Percentiles rank a stretch among this genome's conserved stretches.
These are phyloP conservation scores for Drosophila emarginata DNA, from an alignment of 2,888 invertebrate species.

Conservation along the genomic window DNA sequence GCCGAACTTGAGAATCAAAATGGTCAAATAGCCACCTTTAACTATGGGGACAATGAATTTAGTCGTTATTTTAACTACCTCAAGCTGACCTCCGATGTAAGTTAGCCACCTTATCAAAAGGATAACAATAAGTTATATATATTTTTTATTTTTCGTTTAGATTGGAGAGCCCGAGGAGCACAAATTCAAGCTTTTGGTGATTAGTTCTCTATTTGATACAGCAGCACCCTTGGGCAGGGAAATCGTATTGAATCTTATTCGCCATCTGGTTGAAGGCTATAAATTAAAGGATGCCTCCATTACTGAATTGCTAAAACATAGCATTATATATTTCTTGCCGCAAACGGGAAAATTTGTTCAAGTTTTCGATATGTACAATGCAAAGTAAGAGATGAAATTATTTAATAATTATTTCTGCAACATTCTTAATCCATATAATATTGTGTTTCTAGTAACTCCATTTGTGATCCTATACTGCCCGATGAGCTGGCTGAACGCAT, in stretches of 20 bases:
- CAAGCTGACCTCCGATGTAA: slow-evolving; percentile 89
- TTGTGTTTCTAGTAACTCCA: slow-evolving; percentile 61
- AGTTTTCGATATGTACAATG: slow-evolving; percentile 70
- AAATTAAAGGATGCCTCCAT: slow-evolving; percentile 87
- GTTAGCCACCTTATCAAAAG: slow-evolving; percentile 43
- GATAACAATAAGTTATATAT: not conserved
- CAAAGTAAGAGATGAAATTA: slow-evolving; percentile 69
- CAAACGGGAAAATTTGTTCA: slow-evolving; percentile 78
- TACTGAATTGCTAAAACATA: slow-evolving; percentile 86
- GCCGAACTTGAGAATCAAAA: slow-evolving; percentile 88
- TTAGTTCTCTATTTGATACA: slow-evolving; percentile 90
- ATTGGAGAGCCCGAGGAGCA: slow-evolving; percentile 90
- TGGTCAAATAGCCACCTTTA: slow-evolving; percentile 87
- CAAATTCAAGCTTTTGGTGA: slow-evolving; percentile 91
- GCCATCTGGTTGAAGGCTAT: slow-evolving; percentile 90
- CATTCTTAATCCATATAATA: not conserved
- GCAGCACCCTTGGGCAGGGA: slow-evolving; percentile 93
- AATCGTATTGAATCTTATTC: slow-evolving; percentile 90
- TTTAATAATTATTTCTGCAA: too few relatives aligned
- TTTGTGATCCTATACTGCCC: slow-evolving; percentile 80
- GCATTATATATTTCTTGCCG: slow-evolving; percentile 92
- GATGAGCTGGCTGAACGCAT: slow-evolving; percentile 87
- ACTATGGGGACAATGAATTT: slow-evolving; percentile 86
- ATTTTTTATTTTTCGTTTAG: slow-evolving; percentile 81
- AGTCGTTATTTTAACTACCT: slow-evolving; percentile 87